Conservation (phyloP, 2,113 vertebrate species). For the Mixornis gularis region DNA sequence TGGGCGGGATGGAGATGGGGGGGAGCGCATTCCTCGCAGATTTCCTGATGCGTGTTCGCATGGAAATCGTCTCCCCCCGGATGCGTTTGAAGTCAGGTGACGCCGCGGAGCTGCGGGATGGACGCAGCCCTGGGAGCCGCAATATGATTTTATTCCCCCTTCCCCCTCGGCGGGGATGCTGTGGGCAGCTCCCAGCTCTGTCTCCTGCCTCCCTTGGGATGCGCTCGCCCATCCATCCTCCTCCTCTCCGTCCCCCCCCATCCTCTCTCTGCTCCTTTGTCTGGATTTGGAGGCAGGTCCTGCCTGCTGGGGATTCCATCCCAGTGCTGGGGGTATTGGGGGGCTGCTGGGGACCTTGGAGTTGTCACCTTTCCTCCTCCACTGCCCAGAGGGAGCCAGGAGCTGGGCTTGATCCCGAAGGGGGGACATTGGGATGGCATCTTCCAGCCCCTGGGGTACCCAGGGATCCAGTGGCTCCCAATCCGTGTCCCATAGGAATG, state of each 20-base stretch:
- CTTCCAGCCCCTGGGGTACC: not conserved
- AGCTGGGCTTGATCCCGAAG: not conserved
- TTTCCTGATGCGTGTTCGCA: not conserved
- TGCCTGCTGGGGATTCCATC: not conserved
- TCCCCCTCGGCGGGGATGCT: not conserved
- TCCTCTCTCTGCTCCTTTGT: not conserved
- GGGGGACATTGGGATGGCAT: rapidly evolving
- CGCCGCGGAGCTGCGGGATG: not conserved
- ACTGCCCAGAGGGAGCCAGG: rapidly evolving
- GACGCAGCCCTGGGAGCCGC: not conserved
- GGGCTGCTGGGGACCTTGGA: not conserved
- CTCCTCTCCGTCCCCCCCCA: not conserved
- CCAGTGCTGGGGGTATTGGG: not conserved
- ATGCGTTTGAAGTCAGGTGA: conserved; percentile 9
- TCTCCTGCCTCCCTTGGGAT: not conserved
- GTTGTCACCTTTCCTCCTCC: no score
- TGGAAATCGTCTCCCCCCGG: not conserved
- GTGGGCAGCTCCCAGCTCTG: not conserved
- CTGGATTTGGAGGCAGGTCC: not conserved
- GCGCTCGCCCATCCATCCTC: not conserved
- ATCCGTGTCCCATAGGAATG: not conserved
- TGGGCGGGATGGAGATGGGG: not conserved
- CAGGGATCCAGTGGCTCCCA: not conserved
- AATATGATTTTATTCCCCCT: not conserved
- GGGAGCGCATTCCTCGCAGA: not conserved